Conservation (phyloP, 2,888 invertebrate species). For the Melieria picta region DNA sequence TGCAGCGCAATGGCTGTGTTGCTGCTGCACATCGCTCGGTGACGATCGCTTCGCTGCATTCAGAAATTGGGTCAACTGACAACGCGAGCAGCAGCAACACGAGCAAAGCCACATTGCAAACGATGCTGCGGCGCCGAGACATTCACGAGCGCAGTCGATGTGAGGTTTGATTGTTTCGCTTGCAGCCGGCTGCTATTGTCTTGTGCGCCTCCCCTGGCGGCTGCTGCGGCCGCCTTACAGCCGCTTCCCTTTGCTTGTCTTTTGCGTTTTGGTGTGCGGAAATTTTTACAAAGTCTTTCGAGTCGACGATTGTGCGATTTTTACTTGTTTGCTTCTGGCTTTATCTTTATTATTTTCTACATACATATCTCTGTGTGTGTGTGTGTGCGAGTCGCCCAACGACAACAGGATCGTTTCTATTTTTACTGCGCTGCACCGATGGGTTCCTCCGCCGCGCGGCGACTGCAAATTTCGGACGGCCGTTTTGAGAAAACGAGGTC, state of each 20-base stretch:
- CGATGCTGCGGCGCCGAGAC: too few relatives aligned
- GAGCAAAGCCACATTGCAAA: background rate
- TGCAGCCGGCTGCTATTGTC: too few relatives aligned
- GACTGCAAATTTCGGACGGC: background rate
- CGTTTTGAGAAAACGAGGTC: conserved; percentile 25
- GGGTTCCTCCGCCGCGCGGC: too few relatives aligned
- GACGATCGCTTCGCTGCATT: conserved; percentile 39
- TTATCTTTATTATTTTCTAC: background rate
- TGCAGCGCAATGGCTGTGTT: conserved; percentile 9
- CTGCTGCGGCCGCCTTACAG: too few relatives aligned
- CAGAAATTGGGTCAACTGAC: conserved; percentile 63
- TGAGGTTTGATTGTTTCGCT: too few relatives aligned
- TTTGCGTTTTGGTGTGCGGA: conserved; percentile 8
- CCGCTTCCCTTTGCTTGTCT: too few relatives aligned
- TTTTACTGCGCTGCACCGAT: conserved; percentile 15
- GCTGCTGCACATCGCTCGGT: conserved; percentile 7
- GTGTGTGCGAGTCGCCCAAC: background rate
- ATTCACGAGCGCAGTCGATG: too few relatives aligned
- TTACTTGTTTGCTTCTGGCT: conserved; percentile 15
- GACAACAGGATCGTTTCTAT: conserved; percentile 26
- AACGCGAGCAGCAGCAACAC: conserved; percentile 31
- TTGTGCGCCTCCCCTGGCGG: too few relatives aligned
- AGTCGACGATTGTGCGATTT: conserved; percentile 16
- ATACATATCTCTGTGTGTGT: background rate
- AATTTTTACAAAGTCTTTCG: conserved; percentile 11